phyloP scores from a whole-genome alignment of 2,113 vertebrate species.

The Australoheros scitulus region DNA sequence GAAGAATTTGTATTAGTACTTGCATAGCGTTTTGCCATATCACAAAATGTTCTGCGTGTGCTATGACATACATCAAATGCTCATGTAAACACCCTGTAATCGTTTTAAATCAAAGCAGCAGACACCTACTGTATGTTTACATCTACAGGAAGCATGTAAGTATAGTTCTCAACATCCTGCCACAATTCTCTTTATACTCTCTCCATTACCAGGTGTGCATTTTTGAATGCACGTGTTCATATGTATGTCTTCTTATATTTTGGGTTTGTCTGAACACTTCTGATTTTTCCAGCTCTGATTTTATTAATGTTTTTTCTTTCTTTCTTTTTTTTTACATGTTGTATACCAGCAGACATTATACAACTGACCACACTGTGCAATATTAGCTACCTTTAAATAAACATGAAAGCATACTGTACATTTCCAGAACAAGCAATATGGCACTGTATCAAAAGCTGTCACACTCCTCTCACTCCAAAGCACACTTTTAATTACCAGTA shows the following conservation, averaged over 20 bases:
- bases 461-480: not conserved
- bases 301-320: not conserved
- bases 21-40: not conserved
- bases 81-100: slow-evolving; percentile 5
- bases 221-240: not conserved
- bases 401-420: not conserved
- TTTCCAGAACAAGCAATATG: not conserved
- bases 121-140: slow-evolving; percentile 40
- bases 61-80: slow-evolving; percentile 26
- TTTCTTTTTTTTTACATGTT: not conserved
- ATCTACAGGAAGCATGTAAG: slow-evolving; percentile 64
- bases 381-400: not conserved
- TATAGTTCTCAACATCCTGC: slow-evolving; percentile 64
- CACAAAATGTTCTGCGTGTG: not conserved
- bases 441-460: not conserved
- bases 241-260: not conserved
- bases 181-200: slow-evolving; percentile 29
- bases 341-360: not conserved
- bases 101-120: slow-evolving; percentile 41
- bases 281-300: not conserved
- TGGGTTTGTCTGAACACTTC: not conserved
- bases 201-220: slow-evolving; percentile 40
- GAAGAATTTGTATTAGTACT: not conserved
- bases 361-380: not conserved
- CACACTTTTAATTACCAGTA: not conserved